Evolutionary conservation across 2,797 vertebrate genomes (phyloP).

Genomic region (Trichosurus vulpecula): DNA sequence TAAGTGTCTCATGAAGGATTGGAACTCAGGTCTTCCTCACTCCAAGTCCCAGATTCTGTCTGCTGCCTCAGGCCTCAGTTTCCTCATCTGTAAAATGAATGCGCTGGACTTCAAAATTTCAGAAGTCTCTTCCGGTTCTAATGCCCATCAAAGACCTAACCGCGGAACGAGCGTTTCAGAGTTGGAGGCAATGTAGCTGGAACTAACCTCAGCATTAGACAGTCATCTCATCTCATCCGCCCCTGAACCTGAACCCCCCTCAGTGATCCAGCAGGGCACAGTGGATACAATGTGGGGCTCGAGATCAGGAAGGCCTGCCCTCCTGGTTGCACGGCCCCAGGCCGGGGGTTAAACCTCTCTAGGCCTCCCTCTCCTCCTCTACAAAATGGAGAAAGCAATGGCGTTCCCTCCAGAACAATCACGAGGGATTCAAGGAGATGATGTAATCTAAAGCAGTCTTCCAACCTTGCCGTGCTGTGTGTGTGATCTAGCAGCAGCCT

Average conservation of each 20-base stretch:
- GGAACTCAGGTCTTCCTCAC: background rate
- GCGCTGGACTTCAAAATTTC: background rate
- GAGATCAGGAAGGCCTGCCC: too few species aligned
- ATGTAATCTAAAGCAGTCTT: background rate
- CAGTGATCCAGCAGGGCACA: background rate
- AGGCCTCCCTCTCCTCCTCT: background rate
- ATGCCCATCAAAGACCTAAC: background rate
- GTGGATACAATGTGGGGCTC: background rate
- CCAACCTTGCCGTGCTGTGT: accelerated
- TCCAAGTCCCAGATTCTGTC: background rate
- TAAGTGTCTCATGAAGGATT: background rate
- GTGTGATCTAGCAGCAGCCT: background rate
- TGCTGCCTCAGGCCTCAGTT: too few species aligned
- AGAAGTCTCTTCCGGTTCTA: background rate
- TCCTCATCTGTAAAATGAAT: too few species aligned
- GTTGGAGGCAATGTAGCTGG: too few species aligned
- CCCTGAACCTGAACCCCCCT: background rate
- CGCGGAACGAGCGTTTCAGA: too few species aligned
- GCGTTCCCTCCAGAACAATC: background rate
- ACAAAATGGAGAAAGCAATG: background rate
- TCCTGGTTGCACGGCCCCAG: background rate
- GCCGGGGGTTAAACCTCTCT: background rate
- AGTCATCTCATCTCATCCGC: too few species aligned
- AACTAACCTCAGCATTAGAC: too few species aligned
- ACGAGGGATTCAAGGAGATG: background rate